Evolutionary conservation across 2,888 invertebrate genomes (phyloP), one percentile per base, ranked within the genome.

Genomic region (Andrena bucephala): DNA sequence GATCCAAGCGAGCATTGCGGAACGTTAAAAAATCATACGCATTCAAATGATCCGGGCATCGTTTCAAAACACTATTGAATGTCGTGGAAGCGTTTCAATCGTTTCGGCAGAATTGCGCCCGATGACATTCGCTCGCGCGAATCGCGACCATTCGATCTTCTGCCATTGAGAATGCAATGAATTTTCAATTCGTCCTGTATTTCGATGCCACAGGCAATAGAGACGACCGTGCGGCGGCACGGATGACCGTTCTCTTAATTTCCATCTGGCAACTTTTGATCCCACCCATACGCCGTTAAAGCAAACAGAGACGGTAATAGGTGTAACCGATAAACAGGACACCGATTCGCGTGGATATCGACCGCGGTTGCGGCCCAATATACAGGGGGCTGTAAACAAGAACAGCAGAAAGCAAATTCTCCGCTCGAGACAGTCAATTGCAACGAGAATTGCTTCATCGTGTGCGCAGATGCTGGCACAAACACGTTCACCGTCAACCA

Each of bases 381-480:
- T 36, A 42, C 60, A 62, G 50, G 75, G 62, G 66, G 54, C 60
- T 74, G 77, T 63, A 78, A 78, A 78, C 78, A 78, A 68, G 62
- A 75, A 33, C 62, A 42, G 66, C 50, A 63, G 31, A 75, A 54
- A 68, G 78, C 76, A 78, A 77, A 77, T 75, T 74, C 31, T 52
- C 42, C 27, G 16, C 24, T 31, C 36, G 29, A 27, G 33, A 36
- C 52, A n/a, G 42, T 42, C 13, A 27, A 57, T 66, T 16, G 42
- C 10, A 65, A 6, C 33, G 65, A 72, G 36, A 72, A 72, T 72
- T 27, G 33, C 27, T 27, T 57, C 10, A 13, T 57, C 24, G 10
- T 27, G 20, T 27, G 24, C 10, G 57, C 57, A 57, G 57, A 57
- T 57, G 24, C 10, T 24, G 57, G 24, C 24, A 24, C 2, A 20